phyloP scores from a whole-genome alignment of 2,797 vertebrate genomes.

The Cyclopterus lumpus region DNA sequence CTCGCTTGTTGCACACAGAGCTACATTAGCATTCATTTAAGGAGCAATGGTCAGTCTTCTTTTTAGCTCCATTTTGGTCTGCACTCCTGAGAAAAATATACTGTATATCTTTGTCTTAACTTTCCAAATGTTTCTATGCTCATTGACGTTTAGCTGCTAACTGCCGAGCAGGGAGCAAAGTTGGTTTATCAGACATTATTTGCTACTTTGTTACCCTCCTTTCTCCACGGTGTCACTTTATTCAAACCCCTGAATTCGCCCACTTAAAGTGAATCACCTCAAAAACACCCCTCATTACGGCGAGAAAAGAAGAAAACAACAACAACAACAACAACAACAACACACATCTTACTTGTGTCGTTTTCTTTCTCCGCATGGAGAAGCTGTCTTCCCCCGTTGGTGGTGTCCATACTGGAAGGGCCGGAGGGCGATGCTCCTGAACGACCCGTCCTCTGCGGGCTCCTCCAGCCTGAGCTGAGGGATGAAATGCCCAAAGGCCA shows the following conservation, averaged over 20 bases:
- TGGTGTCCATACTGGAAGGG: conserved; percentile 60
- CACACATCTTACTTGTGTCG: conserved; percentile 66
- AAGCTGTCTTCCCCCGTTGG: conserved; percentile 52
- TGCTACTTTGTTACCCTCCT: background rate
- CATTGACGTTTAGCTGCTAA: background rate
- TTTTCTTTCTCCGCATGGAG: conserved; percentile 47
- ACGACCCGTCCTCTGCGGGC: conserved; percentile 55
- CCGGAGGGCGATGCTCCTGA: conserved; percentile 61
- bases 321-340: too few species aligned
- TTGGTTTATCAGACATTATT: background rate
- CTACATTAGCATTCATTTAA: background rate
- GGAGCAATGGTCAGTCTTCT: background rate
- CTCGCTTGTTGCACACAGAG: too few species aligned
- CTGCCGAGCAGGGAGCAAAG: background rate
- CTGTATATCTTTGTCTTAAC: background rate
- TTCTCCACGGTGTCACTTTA: background rate
- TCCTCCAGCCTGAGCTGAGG: conserved; percentile 74
- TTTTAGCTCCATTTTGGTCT: background rate
- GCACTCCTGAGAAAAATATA: background rate
- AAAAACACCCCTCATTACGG: too few species aligned
- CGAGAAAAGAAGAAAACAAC: background rate
- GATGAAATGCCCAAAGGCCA: conserved; percentile 72
- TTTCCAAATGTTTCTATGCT: background rate
- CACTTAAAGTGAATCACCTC: conserved; percentile 2
- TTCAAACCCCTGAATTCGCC: conserved; percentile 3